Base-by-base conservation (phyloP, 2,113 vertebrate species). In the Gnathonemus echidnorhynchus region DNA sequence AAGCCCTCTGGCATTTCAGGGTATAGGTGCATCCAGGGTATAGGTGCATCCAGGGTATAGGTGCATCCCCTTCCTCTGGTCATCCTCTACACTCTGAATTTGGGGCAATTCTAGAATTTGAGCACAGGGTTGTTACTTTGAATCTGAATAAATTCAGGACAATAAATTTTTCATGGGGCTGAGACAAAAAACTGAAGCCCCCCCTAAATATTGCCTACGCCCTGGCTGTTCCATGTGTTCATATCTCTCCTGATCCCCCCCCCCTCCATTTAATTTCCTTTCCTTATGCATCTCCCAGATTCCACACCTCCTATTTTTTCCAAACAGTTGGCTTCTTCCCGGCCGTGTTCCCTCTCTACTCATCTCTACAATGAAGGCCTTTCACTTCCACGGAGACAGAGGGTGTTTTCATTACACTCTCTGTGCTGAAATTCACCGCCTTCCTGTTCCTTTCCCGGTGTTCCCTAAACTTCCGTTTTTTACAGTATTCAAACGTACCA, bases 271-370 rank as follows among this genome's bases (percentile, higher is more conserved):
- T 88, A 17, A 58, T 39, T 88, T 62, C 56, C 27, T 88, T n/a
- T 66, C 80, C 24, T 11, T 92, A 88, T 49, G 89, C 90, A 91
- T 93, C 87, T 56, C 87, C 84, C 45, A 87, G 88, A 92, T 92
- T 90, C 89, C 89, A 89, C 24, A 27, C 52, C 42, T 86, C 42
- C 9, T 52, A 85, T 53, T 84, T 62, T 62, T 50, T 91, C 91
- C 89, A 42, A 92, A 90, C 50, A 85, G 62, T 84, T 74, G 4
- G 86, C 90, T 88, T 87, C 92, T 88, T 66, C 35, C 52, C 35
- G 17, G 11, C 50, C 74, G 1, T 42, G 88, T 62, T 50, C 48
- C 87, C 74, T 66, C n/a, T 19, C 24, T 88, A 77, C 58, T 56
- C 62, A 89, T 53, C 10, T 19, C 86, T 56, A 92, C 93, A 91